These are phyloP conservation scores for Strigops habroptila DNA, from an alignment of 2,113 vertebrate species.

Conservation along the genomic window DNA sequence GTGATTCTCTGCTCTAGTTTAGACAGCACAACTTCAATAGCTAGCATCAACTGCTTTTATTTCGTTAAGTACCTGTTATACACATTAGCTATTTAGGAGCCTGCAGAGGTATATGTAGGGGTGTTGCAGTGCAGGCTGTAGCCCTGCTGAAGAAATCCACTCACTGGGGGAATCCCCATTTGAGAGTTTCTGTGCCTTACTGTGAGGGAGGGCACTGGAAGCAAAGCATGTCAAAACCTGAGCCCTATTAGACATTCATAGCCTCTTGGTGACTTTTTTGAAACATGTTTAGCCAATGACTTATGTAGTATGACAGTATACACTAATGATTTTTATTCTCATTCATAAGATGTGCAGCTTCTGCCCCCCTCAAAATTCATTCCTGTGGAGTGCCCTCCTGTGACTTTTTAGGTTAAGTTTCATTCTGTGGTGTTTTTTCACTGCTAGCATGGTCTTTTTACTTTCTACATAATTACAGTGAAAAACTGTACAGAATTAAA, in stretches of 20 bases:
- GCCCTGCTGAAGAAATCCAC: background rate
- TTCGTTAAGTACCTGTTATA: background rate
- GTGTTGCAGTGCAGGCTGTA: background rate
- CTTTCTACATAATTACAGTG: background rate
- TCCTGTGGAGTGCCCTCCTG: fast-evolving
- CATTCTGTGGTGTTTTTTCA: background rate
- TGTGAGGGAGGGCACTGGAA: background rate
- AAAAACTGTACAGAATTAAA: background rate
- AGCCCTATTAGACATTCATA: background rate
- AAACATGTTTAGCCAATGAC: background rate
- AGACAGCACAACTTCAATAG: background rate
- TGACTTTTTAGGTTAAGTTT: background rate
- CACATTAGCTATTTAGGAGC: background rate
- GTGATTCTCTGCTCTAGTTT: background rate
- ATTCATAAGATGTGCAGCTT: background rate
- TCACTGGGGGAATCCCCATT: fast-evolving
- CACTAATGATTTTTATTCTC: background rate
- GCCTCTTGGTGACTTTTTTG: background rate
- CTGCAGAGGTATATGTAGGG: background rate
- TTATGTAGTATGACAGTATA: background rate
- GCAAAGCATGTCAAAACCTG: background rate
- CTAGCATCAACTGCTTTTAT: background rate
- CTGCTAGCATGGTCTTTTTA: background rate
- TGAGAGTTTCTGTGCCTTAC: background rate
- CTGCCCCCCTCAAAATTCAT: background rate